Conservation (phyloP, 2,113 vertebrate genomes). For the Pelobates fuscus region DNA sequence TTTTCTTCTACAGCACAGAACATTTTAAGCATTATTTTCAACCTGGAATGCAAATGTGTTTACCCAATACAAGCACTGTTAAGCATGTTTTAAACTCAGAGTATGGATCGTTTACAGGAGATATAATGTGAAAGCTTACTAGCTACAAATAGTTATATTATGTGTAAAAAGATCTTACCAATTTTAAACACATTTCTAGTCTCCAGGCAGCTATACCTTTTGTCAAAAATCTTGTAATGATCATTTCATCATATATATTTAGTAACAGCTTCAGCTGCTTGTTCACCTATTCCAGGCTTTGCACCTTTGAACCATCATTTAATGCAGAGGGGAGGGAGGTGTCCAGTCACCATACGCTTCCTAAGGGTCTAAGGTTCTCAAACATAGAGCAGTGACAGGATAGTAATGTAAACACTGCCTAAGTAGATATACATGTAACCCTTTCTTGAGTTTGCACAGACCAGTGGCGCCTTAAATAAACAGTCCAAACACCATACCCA, state of each 20-base stretch:
- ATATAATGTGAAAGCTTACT: no score
- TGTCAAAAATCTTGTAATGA: background rate
- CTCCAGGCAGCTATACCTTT: slow-evolving; percentile 5
- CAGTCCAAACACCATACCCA: no score
- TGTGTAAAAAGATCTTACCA: slow-evolving; percentile 12
- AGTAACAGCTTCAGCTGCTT: slow-evolving; percentile 17
- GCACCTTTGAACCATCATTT: slow-evolving; percentile 27
- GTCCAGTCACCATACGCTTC: slow-evolving; percentile 5
- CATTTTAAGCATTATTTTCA: no score
- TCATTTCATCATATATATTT: slow-evolving; percentile 18
- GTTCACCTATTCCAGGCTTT: slow-evolving; percentile 23
- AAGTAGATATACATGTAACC: background rate
- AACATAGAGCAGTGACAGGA: slow-evolving; percentile 20
- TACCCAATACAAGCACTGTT: no score
- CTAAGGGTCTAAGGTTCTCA: slow-evolving; percentile 46
- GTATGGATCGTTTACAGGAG: no score
- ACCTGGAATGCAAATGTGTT: no score
- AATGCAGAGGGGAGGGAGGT: slow-evolving; percentile 18
- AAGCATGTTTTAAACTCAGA: no score
- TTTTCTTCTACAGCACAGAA: no score
- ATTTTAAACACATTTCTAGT: background rate
- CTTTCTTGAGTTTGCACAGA: no score
- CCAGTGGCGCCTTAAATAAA: no score
- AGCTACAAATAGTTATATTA: background rate
- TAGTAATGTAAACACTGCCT: slow-evolving; percentile 4